A percentile compares a stretch with the other conserved stretches of the same genome.
phyloP scores from a whole-genome alignment of 2,797 vertebrate genomes.

The Mormyrops attenuatus region DNA sequence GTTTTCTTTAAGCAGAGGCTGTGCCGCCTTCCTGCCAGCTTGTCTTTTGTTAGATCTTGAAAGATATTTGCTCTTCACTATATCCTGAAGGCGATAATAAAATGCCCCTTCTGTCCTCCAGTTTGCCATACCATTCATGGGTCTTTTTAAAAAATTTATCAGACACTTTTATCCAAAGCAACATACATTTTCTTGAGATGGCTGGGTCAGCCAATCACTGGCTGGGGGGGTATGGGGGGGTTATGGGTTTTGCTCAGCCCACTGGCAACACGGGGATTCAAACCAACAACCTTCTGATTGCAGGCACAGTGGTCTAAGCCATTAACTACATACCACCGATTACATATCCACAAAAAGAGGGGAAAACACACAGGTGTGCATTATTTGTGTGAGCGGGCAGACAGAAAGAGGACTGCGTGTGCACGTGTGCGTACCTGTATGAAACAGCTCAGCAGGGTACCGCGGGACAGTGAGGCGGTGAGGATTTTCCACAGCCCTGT shows the following conservation, averaged over 20 bases:
- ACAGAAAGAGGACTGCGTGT: not conserved
- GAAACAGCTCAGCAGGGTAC: slow-evolving; percentile 69
- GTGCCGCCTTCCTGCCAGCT: not conserved
- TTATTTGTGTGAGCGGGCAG: not conserved
- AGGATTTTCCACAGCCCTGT: slow-evolving; percentile 62
- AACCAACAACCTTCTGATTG: not conserved
- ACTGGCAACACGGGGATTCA: not conserved
- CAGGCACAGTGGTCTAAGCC: not conserved
- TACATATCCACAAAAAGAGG: not conserved
- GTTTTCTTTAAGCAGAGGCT: not conserved
- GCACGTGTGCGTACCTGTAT: slow-evolving; percentile 54
- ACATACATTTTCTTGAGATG: not conserved
- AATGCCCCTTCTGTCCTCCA: not conserved
- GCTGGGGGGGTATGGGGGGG: not conserved
- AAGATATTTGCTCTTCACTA: not conserved
- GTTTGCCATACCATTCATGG: not conserved
- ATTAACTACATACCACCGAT: not conserved
- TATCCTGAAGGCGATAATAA: not conserved
- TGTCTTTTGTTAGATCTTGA: not conserved
- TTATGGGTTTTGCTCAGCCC: not conserved
- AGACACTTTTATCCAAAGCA: not conserved
- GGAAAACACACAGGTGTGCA: not conserved
- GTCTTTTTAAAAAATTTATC: not conserved
- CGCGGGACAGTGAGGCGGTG: slow-evolving; percentile 52
- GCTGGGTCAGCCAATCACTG: not conserved